A percentile compares a stretch with the other conserved stretches of the same genome.
Conservation (phyloP, 2,888 invertebrate species). For the Pyrrhia umbra region DNA sequence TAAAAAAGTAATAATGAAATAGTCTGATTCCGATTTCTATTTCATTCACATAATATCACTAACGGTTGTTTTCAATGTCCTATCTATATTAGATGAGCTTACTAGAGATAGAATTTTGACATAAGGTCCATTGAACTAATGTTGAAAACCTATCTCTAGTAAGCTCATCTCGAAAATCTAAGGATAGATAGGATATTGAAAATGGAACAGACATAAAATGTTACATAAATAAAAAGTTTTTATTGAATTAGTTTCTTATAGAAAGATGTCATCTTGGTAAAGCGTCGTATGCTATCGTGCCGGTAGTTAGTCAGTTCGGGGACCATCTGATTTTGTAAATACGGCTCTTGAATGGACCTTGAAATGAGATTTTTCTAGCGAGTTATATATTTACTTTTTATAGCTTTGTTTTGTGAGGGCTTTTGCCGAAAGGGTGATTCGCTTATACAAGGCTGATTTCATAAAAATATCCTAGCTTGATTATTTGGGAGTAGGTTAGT, state of each 20-base stretch:
- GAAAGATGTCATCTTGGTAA: conserved; percentile 20
- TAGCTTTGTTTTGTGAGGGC: conserved; percentile 52
- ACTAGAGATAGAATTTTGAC: too few species aligned
- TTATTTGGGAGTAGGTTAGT: conserved; percentile 11
- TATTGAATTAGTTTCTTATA: not conserved
- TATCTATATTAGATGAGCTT: too few species aligned
- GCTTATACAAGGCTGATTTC: conserved; percentile 60
- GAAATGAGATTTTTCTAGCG: conserved; percentile 61
- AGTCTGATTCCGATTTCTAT: too few species aligned
- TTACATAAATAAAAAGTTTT: too few species aligned
- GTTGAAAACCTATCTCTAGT: too few species aligned
- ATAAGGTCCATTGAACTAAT: too few species aligned
- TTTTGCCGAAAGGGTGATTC: conserved; percentile 61
- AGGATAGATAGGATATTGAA: too few species aligned
- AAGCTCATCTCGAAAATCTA: too few species aligned
- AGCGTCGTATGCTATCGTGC: conserved; percentile 26
- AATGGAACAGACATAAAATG: too few species aligned
- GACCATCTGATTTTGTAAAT: conserved; percentile 73
- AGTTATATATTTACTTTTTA: conserved; percentile 48
- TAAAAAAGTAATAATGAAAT: too few species aligned
- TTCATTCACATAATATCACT: too few species aligned
- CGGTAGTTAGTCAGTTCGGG: conserved; percentile 64
- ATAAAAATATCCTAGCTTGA: conserved; percentile 23
- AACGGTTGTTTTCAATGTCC: too few species aligned
- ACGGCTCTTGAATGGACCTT: conserved; percentile 54